Evolutionary conservation across 37 sponge, comb jelly and placozoan species (phyloP).

Genomic region (Aplysina aerophoba): DNA sequence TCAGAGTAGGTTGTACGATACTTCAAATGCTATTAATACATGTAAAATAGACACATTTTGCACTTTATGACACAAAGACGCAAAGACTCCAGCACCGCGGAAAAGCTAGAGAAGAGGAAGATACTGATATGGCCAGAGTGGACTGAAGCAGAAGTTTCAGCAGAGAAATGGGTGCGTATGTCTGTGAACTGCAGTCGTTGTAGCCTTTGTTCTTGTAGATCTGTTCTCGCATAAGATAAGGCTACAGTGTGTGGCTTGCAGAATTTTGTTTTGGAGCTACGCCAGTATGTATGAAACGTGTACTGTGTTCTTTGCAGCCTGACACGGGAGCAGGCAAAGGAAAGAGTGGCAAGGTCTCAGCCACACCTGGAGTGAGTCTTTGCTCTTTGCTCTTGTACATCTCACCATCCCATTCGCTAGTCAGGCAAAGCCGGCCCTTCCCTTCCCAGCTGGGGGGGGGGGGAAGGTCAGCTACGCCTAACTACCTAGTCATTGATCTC

Average conservation of each 20-base stretch:
- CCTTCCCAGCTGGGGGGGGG: no score
- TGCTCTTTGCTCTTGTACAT: no score
- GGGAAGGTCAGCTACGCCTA: no score
- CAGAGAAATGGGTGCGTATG: conserved; percentile 89
- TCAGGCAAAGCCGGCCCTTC: no score
- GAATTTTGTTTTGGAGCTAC: no score
- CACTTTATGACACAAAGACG: no score
- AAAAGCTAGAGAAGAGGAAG: conserved; percentile 20
- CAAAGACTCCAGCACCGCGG: background rate
- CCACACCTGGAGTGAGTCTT: conserved; percentile 17
- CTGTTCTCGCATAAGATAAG: background rate
- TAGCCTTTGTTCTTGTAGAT: no score
- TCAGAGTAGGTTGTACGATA: no score
- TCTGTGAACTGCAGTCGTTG: background rate
- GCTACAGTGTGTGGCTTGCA: background rate
- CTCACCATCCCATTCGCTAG: no score
- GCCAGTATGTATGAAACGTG: background rate
- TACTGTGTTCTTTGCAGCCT: background rate
- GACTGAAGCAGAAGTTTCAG: conserved; percentile 83
- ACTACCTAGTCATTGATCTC: no score
- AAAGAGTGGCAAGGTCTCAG: conserved; percentile 22
- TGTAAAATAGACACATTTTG: no score
- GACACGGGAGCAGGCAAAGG: background rate
- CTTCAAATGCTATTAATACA: no score
- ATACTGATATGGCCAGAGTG: conserved; percentile 94